Percentiles rank a stretch among this genome's conserved stretches.
These are phyloP conservation scores for Rana temporaria DNA, from an alignment of 2,113 vertebrate species.

Conservation along the genomic window DNA sequence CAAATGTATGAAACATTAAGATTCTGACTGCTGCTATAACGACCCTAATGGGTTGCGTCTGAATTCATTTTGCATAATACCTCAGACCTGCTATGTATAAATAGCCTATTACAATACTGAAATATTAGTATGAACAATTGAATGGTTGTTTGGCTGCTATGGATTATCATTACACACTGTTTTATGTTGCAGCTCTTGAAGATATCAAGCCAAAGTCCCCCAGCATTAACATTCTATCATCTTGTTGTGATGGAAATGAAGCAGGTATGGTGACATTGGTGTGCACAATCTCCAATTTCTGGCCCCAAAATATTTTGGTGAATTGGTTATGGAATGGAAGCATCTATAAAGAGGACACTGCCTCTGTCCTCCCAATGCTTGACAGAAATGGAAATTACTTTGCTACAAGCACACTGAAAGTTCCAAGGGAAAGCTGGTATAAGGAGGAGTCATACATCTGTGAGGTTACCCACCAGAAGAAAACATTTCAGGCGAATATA, in stretches of 20 bases:
- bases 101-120: too few relatives aligned
- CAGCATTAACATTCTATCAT: neutral
- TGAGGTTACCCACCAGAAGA: neutral
- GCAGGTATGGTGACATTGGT: conserved; percentile 17
- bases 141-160: too few relatives aligned
- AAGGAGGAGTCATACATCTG: neutral
- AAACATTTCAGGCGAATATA: neutral
- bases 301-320: neutral
- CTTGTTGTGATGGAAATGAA: neutral
- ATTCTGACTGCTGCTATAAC: too few relatives aligned
- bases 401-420: neutral
- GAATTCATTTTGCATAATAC: too few relatives aligned
- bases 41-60: too few relatives aligned
- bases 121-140: too few relatives aligned
- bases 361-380: too few relatives aligned
- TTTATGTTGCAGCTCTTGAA: neutral
- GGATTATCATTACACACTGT: neutral
- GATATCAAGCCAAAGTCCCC: neutral
- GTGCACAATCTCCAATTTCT: conserved; percentile 51
- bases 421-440: neutral
- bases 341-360: too few relatives aligned
- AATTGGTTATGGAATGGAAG: neutral
- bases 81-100: too few relatives aligned
- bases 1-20: too few relatives aligned
- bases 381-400: conserved; percentile 17